Percentiles rank a stretch among this genome's conserved stretches.
Evolutionary conservation across 2,888 invertebrate species (phyloP).

Genomic region (Leptogaster cylindrica): DNA sequence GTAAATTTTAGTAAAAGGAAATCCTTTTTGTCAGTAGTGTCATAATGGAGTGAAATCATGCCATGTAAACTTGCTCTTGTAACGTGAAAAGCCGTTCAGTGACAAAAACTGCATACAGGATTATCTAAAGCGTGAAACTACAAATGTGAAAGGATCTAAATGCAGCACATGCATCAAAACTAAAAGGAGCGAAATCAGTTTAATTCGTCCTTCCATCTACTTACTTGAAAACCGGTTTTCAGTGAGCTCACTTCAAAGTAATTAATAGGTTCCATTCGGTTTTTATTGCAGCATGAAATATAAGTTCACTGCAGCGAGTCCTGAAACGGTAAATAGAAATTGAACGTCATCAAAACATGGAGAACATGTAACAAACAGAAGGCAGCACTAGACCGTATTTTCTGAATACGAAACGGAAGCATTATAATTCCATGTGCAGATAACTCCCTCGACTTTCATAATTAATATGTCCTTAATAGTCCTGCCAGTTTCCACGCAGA

Average conservation of each 20-base stretch:
- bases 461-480: slow-evolving; percentile 30
- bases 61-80: too few species aligned
- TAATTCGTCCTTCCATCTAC: too few species aligned
- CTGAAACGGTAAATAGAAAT: slow-evolving; percentile 12
- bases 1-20: too few species aligned
- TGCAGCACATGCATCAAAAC: too few species aligned
- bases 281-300: slow-evolving; percentile 9
- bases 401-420: slow-evolving; percentile 19
- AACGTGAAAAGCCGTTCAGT: too few species aligned
- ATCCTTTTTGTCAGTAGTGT: too few species aligned
- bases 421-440: slow-evolving; percentile 22
- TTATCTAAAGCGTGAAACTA: too few species aligned
- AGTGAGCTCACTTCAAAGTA: slow-evolving; percentile 4
- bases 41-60: too few species aligned
- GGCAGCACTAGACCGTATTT: slow-evolving; percentile 1
- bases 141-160: too few species aligned
- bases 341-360: slow-evolving; percentile 10
- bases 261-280: slow-evolving; percentile 4
- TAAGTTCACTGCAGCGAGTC: not conserved
- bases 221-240: not conserved
- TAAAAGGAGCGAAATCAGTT: too few species aligned
- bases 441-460: slow-evolving; percentile 33
- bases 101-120: too few species aligned
- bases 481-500: not conserved
- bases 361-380: slow-evolving; percentile 14